Evolutionary conservation across 2,113 vertebrate genomes (phyloP).

Genomic region (Climacteris rufus): DNA sequence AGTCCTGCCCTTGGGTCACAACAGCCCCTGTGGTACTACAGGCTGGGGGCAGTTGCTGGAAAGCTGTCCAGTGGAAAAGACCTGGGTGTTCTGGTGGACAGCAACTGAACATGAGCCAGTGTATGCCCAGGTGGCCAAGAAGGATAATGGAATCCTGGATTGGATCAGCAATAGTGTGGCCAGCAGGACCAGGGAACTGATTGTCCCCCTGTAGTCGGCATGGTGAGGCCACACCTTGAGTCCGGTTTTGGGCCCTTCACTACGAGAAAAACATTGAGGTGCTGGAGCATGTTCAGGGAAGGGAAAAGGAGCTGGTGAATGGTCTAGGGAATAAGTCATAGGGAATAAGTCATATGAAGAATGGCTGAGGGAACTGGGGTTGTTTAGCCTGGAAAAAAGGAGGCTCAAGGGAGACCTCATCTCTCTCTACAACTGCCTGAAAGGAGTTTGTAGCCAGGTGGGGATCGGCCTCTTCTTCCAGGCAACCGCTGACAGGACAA

Average conservation of each 20-base stretch:
- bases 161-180: neutral
- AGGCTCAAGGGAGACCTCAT: neutral
- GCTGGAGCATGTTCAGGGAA: neutral
- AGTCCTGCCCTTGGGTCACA: neutral
- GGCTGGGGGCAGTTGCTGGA: neutral
- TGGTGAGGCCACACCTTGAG: neutral
- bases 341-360: neutral
- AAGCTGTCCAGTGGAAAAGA: neutral
- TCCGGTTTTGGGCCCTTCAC: neutral
- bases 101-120: neutral
- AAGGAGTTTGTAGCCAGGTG: neutral
- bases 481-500: too few species aligned
- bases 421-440: neutral
- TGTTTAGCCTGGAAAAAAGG: neutral
- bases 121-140: neutral
- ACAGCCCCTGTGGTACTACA: neutral
- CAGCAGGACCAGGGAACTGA: neutral
- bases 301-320: neutral
- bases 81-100: neutral
- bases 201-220: neutral
- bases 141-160: neutral
- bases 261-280: neutral
- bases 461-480: neutral
- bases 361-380: neutral
- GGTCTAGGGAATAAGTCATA: neutral